Base-by-base conservation (phyloP, 2,797 vertebrate genomes). In the Valencia hispanica region DNA sequence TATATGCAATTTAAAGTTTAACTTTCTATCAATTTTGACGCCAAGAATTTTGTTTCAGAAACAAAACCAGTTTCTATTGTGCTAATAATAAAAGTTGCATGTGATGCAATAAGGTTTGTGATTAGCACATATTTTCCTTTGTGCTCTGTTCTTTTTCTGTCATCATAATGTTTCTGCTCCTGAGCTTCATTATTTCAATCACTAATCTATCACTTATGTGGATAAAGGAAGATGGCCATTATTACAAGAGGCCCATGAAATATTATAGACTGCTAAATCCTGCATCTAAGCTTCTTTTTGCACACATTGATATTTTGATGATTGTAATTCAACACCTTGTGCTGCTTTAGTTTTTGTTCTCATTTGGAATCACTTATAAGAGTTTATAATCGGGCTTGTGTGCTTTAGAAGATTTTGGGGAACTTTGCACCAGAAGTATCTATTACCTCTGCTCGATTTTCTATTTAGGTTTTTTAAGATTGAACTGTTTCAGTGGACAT, bases 401-500 rank as follows among this genome's bases (percentile, higher is more conserved):
- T 14, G 25, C 70, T 61, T 41, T 25, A 61, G 36, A 61, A 41
- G 11, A 25, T 68, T 61, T 65, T 50, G 34, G n/a, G n/a, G 43
- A 25, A 70, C 9, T 39, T 61, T 36, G 30, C 66, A 47, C 53
- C 11, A 20, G 6, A 1, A 20, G n/a, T 32, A 41, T 45, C 20
- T 12, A n/a, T 59, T 12, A 65, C 27, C 25, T 43, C 4, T 1
- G 1, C 25, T 32, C 32, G 20, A 45, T 71, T 72, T 75, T 74
- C 43, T 65, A 47, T 77, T 41, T 70, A 27, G 53, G 55, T 69
- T 1, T 61, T n/a, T 41, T 59, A 43, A 68, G 63, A 78, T 65
- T 43, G 22, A 63, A 83, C 39, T 7, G 3, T 77, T 43, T 7
- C 69, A 73, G 11, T 59, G 17, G 55, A 27, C 30, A 59, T 73